Evolutionary conservation across 2,888 invertebrate genomes (phyloP).

Genomic region (Hypsopygia costalis): DNA sequence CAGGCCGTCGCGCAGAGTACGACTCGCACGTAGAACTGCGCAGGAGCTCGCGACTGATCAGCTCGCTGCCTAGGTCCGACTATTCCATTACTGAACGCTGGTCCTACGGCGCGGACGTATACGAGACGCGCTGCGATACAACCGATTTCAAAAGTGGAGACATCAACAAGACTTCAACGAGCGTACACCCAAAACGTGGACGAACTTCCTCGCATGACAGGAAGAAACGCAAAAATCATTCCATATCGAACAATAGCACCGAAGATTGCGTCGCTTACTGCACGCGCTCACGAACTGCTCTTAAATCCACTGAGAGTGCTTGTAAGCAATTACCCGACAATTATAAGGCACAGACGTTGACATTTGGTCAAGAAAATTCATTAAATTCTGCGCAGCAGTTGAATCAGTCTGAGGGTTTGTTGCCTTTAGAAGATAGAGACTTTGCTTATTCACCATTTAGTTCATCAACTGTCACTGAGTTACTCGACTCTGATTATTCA

Average conservation of each 20-base stretch:
- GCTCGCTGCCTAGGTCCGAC: constrained; percentile 67
- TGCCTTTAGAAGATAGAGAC: constrained; percentile 74
- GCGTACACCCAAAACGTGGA: constrained; percentile 48
- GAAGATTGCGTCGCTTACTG: constrained; percentile 71
- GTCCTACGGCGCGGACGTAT: constrained; percentile 77
- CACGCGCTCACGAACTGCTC: constrained; percentile 74
- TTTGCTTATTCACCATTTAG: constrained; percentile 75
- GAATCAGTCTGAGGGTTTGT: constrained; percentile 58
- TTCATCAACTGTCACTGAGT: constrained; percentile 71
- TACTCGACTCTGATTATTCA: constrained; percentile 72
- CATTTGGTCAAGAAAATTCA: constrained; percentile 41
- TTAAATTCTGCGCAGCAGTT: constrained; percentile 38
- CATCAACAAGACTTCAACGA: constrained; percentile 39
- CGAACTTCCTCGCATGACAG: constrained; percentile 68
- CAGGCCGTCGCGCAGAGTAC: constrained; percentile 46
- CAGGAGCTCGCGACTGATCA: constrained; percentile 75
- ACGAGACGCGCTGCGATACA: constrained; percentile 72
- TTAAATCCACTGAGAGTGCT: constrained; percentile 65
- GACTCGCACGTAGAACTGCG: constrained; percentile 68
- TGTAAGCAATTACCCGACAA: constrained; percentile 52
- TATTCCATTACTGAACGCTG: constrained; percentile 81
- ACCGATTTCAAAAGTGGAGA: constrained; percentile 58
- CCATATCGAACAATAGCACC: constrained; percentile 41
- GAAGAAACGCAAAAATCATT: constrained; percentile 56
- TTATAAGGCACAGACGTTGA: constrained; percentile 39